Conservation (phyloP, 2,888 invertebrate genomes). For the Nebria brevicollis region DNA sequence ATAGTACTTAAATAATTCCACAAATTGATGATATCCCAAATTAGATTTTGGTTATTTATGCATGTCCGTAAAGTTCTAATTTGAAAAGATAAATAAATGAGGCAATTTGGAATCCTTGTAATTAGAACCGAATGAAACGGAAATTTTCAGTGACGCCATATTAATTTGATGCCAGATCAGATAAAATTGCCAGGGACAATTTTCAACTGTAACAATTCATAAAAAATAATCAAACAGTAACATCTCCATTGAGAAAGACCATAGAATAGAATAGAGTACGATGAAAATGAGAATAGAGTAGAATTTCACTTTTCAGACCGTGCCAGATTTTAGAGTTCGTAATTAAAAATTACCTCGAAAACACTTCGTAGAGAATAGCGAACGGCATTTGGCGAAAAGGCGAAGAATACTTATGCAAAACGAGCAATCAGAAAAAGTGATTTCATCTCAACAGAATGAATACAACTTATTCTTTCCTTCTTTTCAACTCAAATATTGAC, state of each 20-base stretch:
- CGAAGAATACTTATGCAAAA: conserved; percentile 42
- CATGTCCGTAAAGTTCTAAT: neutral
- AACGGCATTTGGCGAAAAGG: conserved; percentile 1
- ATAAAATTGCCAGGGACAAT: neutral
- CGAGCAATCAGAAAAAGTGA: conserved; percentile 34
- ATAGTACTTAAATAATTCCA: neutral
- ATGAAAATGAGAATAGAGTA: neutral
- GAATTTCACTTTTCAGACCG: conserved; percentile 28
- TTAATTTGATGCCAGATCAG: neutral
- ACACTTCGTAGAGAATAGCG: conserved; percentile 19
- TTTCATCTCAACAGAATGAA: conserved; percentile 19
- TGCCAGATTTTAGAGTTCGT: conserved; percentile 31
- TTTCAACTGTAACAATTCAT: conserved; percentile 29
- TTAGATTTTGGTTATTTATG: conserved; percentile 2
- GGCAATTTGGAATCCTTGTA: neutral
- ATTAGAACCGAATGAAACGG: neutral
- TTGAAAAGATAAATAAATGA: conserved; percentile 10
- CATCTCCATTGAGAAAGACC: conserved; percentile 27
- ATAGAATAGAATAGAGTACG: neutral
- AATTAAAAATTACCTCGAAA: conserved; percentile 43
- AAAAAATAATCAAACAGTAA: conserved; percentile 36
- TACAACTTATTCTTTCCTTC: neutral
- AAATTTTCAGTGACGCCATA: neutral
- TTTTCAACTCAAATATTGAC: neutral
- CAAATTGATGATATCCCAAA: neutral